These are phyloP conservation scores for Pinna nobilis DNA, from an alignment of 1,140 invertebrate genomes.

Conservation along the genomic window DNA sequence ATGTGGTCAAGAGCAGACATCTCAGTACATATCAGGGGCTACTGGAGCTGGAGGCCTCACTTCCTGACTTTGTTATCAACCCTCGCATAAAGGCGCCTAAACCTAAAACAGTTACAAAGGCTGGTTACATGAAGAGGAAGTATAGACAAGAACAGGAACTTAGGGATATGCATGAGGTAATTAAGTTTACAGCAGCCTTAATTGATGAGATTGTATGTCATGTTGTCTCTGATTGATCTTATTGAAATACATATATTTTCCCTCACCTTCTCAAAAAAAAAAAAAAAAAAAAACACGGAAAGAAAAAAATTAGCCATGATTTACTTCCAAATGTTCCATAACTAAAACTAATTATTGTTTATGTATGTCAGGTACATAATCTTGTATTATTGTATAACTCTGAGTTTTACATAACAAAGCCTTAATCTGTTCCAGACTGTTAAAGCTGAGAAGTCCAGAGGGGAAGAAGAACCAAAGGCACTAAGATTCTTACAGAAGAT, in stretches of 20 bases:
- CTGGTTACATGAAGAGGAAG: slow-evolving; percentile 72
- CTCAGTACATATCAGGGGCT: slow-evolving; percentile 72
- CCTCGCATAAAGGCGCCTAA: slow-evolving; percentile 71
- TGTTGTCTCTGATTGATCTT: too few species aligned
- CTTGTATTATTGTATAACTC: too few species aligned
- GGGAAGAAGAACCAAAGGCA: slow-evolving; percentile 73
- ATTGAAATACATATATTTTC: too few species aligned
- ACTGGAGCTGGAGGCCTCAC: slow-evolving; percentile 72
- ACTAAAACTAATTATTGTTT: neutral
- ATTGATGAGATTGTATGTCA: too few species aligned
- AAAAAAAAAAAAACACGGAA: too few species aligned
- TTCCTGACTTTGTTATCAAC: slow-evolving; percentile 71
- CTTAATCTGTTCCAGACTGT: slow-evolving; percentile 60
- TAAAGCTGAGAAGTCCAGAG: slow-evolving; percentile 67
- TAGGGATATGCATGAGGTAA: slow-evolving; percentile 71
- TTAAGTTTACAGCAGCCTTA: too few species aligned
- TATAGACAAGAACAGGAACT: slow-evolving; percentile 72
- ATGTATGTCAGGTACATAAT: neutral
- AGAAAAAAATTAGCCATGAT: too few species aligned
- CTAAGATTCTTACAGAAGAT: slow-evolving; percentile 74
- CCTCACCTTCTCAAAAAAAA: too few species aligned
- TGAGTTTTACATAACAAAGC: too few species aligned
- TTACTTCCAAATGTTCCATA: too few species aligned
- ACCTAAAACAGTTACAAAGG: slow-evolving; percentile 67
- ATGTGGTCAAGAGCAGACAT: slow-evolving; percentile 70